Evolutionary conservation across 2,888 invertebrate species (phyloP), one percentile per base, ranked within the genome.

Genomic region (Leucophenga montana): DNA sequence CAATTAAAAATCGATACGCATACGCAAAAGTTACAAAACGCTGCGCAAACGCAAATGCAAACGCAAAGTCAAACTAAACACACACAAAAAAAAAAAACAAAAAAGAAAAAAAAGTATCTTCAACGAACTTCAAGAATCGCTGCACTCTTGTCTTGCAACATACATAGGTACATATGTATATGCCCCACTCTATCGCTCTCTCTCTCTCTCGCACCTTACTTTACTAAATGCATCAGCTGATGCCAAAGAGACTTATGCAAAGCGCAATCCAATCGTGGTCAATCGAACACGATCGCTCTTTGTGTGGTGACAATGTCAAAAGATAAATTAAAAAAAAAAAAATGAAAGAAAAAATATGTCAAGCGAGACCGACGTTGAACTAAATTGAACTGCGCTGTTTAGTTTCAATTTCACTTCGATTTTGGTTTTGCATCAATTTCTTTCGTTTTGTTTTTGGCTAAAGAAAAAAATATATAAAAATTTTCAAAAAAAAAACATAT

Each of bases 271-370:
- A 31, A n/a, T 39, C 59, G 67, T 31, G n/a, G 33, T 31, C 31
- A 33, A 13, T 59, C 20, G 78, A 77, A 65, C 18, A 0, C n/a
- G 20, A 18, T 50, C 50, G 20, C n/a, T 22, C 83, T 83, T 77
- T 83, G 76, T 78, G 77, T 75, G 74, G 74, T 77, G 76, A 77
- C 84, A 83, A 85, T 85, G 84, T 78, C 85, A 84, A 81, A 78
- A 78, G 65, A 70, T 69, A 74, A 57, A 8, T 13, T 27, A 22
- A 14, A 57, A n/a, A 14, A 27, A n/a, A 22, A 27, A 22, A 57
- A 57, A 22, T 27, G 14, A 39, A 22, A 14, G 8, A 8, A 9
- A 71, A 74, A 82, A 78, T 75, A 77, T 83, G 83, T 75, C 80
- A 76, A 77, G 74, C 77, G 68, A 27, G 27, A 57, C 27, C 57